Base-by-base conservation (phyloP, 2,113 vertebrate species). In the Blennius ocellaris region DNA sequence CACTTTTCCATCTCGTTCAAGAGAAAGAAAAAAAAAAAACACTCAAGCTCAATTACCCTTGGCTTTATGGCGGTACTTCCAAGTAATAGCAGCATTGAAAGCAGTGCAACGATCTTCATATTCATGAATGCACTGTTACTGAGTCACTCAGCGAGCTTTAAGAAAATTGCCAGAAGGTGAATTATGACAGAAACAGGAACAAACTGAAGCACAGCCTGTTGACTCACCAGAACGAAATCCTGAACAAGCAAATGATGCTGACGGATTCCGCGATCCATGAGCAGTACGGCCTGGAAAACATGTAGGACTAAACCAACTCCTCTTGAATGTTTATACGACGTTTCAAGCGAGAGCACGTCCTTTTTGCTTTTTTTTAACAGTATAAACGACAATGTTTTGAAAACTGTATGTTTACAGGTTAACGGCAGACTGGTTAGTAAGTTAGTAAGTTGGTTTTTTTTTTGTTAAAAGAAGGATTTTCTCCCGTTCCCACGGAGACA, bases 1-100 rank as follows among this genome's bases (percentile, higher is more conserved):
- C 56, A 58, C 51, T 9, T 41, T 52, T 75, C 73, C 76, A 64
- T 75, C 21, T 50, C 55, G 45, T 63, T 64, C 11, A 48, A 4
- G 21, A 4, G 21, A 30, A 30, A 30, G 45, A 17, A 51, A 49
- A 51, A 50, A 48, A 68, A 56, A 69, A 73, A 71, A 73, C 58
- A 76, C 73, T 39, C 44, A 15, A 7, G 54, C 72, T 81, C 75
- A 79, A 83, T 85, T 65, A 78, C 53, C 56, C 43, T 52, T 38
- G 10, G 66, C 75, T 75, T 82, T 75, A 80, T 64, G 69, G 48
- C 14, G 14, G 21, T 58, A 41, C 43, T n/a, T 61, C 16, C 3
- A 8, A 76, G 59, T 60, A 57, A 58, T 30, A 44, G 50, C 43
- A 47, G 56, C 40, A 64, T 12, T 64, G 58, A 59, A 76, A 50